Evolutionary conservation across 2,113 vertebrate species (phyloP).

Genomic region (Myotis yumanensis): DNA sequence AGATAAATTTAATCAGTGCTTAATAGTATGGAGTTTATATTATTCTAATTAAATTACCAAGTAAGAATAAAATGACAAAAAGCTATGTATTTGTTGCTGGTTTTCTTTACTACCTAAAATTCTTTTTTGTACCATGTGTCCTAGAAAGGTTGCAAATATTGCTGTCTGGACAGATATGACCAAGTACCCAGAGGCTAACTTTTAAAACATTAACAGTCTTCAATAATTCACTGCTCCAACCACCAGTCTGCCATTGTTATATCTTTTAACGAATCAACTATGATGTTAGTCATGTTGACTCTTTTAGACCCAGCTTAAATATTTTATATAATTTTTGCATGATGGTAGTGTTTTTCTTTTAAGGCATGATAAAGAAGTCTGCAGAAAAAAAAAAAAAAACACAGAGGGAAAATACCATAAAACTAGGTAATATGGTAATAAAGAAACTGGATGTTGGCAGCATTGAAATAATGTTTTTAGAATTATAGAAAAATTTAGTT

Average conservation of each 20-base stretch:
- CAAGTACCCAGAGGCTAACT: constrained; percentile 12
- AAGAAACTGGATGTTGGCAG: neutral
- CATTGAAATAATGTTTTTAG: constrained; percentile 23
- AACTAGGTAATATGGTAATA: neutral
- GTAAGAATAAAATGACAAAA: constrained; percentile 30
- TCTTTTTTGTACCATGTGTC: constrained; percentile 34
- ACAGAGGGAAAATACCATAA: neutral
- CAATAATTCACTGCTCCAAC: constrained; percentile 39
- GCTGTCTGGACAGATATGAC: neutral
- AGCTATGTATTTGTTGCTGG: neutral
- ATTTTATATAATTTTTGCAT: constrained; percentile 28
- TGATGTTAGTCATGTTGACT: constrained; percentile 9
- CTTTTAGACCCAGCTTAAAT: constrained; percentile 24
- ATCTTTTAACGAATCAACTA: constrained; percentile 52
- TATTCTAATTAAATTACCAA: constrained; percentile 44
- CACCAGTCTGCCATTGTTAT: neutral
- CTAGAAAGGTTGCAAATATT: neutral
- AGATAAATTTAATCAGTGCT: neutral
- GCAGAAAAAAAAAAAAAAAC: neutral
- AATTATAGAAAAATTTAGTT: neutral
- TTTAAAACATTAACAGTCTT: constrained; percentile 5
- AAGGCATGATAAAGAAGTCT: neutral
- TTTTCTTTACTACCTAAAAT: neutral
- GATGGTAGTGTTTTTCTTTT: constrained; percentile 27
- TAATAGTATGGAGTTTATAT: neutral